phyloP scores from a whole-genome alignment of 92 coral and sea anemone genomes.

The Phenganax stokvisi region DNA sequence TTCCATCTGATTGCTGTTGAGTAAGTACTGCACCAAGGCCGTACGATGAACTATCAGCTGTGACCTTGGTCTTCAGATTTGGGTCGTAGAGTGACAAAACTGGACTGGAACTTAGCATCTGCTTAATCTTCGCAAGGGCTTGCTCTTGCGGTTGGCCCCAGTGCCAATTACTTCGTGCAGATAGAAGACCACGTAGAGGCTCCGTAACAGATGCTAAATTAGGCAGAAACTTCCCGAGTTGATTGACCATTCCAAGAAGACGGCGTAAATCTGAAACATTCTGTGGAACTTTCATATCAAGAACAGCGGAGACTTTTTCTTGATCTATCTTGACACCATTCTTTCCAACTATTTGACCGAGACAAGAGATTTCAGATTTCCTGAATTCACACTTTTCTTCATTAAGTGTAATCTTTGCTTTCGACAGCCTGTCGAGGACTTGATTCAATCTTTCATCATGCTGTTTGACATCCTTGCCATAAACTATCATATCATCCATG shows the following conservation, averaged over 20 bases:
- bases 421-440: slow-evolving; percentile 11
- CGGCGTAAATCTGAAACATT: slow-evolving; percentile 39
- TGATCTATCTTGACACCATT: background rate
- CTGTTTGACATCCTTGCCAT: background rate
- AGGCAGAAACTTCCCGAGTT: slow-evolving; percentile 12
- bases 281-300: slow-evolving; percentile 40
- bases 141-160: slow-evolving; percentile 43
- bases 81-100: background rate
- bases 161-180: slow-evolving; percentile 37
- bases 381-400: too few species aligned
- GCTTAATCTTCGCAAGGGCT: slow-evolving; percentile 39
- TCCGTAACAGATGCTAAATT: slow-evolving; percentile 26
- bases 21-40: slow-evolving; percentile 47
- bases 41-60: slow-evolving; percentile 46
- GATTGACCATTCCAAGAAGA: slow-evolving; percentile 33
- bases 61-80: slow-evolving; percentile 41
- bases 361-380: too few species aligned
- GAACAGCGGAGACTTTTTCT: slow-evolving; percentile 42
- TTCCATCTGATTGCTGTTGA: slow-evolving; percentile 30
- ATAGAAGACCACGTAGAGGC: slow-evolving; percentile 37
- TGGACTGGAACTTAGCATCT: background rate
- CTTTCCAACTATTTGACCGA: too few species aligned
- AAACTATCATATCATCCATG: slow-evolving; percentile 39
- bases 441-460: slow-evolving; percentile 23
- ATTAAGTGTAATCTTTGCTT: too few species aligned